A percentile compares a stretch with the other conserved stretches of the same genome.
Conservation (phyloP, 2,113 vertebrate genomes). For the Miniopterus natalensis region DNA sequence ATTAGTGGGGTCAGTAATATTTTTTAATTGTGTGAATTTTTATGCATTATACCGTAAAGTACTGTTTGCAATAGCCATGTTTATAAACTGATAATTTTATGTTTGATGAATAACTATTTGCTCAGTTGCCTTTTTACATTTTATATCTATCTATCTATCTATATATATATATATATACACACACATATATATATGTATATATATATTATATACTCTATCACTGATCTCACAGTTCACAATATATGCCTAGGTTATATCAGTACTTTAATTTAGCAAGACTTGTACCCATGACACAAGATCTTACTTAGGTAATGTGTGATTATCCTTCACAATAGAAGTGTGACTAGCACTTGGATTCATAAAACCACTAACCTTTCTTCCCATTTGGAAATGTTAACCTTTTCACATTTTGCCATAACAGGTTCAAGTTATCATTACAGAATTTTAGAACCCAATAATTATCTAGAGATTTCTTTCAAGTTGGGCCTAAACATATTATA, state of each 20-base stretch:
- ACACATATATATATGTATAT: neutral
- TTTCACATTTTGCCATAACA: conserved; percentile 36
- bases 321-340: conserved; percentile 6
- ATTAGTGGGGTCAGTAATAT: conserved; percentile 50
- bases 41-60: conserved; percentile 11
- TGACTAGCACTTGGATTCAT: neutral
- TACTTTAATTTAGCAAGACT: conserved; percentile 42
- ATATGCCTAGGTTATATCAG: neutral
- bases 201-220: conserved; percentile 14
- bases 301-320: conserved; percentile 22
- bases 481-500: neutral
- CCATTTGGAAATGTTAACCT: conserved; percentile 21
- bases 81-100: conserved; percentile 55
- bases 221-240: conserved; percentile 5
- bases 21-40: conserved; percentile 61
- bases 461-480: conserved; percentile 24
- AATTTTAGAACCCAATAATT: neutral
- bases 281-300: conserved; percentile 33
- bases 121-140: conserved; percentile 2
- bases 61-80: neutral
- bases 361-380: neutral
- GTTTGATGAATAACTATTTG: conserved; percentile 44
- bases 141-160: too few relatives aligned
- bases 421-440: conserved; percentile 7
- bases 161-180: neutral